Conservation (phyloP, 2,113 vertebrate genomes). For the Cryptomyrus ogoouensis region DNA sequence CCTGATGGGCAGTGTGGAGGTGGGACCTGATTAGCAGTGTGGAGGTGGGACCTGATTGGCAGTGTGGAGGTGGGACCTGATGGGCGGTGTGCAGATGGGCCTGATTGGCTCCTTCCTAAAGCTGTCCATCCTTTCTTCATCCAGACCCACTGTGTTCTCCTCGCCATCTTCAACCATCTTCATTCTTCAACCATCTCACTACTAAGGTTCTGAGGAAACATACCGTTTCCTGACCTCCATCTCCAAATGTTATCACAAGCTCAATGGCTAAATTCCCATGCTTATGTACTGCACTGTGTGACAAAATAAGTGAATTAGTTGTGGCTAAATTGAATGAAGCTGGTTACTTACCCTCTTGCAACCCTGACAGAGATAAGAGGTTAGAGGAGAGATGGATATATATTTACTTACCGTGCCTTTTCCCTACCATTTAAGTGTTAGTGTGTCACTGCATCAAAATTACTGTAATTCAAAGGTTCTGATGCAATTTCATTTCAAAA, state of each 20-base stretch:
- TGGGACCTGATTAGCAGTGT: neutral
- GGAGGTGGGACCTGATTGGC: neutral
- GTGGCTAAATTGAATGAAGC: neutral
- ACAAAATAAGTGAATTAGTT: neutral
- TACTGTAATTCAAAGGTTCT: neutral
- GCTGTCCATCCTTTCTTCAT: neutral
- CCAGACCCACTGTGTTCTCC: neutral
- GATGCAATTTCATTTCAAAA: neutral
- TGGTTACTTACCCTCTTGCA: neutral
- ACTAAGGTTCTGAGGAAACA: neutral
- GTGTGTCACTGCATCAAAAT: neutral
- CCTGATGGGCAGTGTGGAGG: neutral
- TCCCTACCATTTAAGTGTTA: neutral
- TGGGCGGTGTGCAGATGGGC: neutral
- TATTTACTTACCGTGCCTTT: neutral
- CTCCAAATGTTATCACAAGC: neutral
- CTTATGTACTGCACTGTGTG: neutral
- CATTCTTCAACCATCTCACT: neutral
- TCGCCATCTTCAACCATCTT: neutral
- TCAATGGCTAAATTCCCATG: neutral
- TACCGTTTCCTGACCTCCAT: neutral
- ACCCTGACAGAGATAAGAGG: neutral
- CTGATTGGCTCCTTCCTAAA: neutral
- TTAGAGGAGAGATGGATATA: neutral
- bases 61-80: neutral